Conservation (phyloP, 2,888 invertebrate genomes). For the Pseudoips prasinana region DNA sequence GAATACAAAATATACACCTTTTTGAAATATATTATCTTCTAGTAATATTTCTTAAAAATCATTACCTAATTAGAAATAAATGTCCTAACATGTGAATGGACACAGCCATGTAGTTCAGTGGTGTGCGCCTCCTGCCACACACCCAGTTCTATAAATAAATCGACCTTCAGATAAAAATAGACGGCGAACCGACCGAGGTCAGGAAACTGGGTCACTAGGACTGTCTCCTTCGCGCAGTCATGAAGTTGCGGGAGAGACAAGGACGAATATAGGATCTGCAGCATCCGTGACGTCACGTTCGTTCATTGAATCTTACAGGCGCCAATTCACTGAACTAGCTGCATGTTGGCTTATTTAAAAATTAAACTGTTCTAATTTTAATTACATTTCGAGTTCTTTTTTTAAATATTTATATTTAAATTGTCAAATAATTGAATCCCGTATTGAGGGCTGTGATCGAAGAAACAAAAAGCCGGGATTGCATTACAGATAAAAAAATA, state of each 20-base stretch:
- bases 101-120: constrained; percentile 11
- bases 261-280: constrained; percentile 55
- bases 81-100: not conserved
- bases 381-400: no score
- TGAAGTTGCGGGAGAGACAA: constrained; percentile 33
- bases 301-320: constrained; percentile 77
- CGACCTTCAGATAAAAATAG: constrained; percentile 82
- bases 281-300: constrained; percentile 66
- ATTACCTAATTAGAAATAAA: constrained; percentile 1
- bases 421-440: no score
- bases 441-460: no score
- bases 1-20: no score
- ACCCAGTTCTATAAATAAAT: constrained; percentile 71
- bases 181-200: constrained; percentile 75
- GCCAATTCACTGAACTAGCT: constrained; percentile 5
- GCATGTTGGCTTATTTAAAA: no score
- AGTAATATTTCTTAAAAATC: no score
- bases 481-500: no score
- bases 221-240: constrained; percentile 46
- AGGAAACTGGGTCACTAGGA: constrained; percentile 73
- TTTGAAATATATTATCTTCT: no score
- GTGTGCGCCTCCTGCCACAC: constrained; percentile 37
- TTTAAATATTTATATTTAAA: no score
- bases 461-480: no score
- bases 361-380: no score